Evolutionary conservation across 2,797 vertebrate species (phyloP).

Genomic region (Novumbra hubbsi): DNA sequence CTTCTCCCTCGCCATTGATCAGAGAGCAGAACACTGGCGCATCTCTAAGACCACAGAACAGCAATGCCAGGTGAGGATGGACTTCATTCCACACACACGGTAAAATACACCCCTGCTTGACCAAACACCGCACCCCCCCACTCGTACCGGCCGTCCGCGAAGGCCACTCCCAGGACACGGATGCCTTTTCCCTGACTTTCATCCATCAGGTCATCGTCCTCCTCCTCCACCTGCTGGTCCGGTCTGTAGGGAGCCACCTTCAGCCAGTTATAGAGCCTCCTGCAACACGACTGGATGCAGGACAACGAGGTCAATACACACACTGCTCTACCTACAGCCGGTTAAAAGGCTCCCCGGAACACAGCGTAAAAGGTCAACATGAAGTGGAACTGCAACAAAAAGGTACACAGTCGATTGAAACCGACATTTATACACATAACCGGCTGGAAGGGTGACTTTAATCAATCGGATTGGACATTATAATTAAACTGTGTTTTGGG

Average conservation of each 20-base stretch:
- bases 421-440: background rate
- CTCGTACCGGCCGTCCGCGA: slow-evolving; percentile 84
- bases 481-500: no score
- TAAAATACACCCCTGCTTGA: background rate
- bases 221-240: slow-evolving; percentile 96
- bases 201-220: slow-evolving; percentile 98
- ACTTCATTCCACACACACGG: background rate
- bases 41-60: slow-evolving; percentile 74
- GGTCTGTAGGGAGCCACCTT: slow-evolving; percentile 94
- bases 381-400: background rate
- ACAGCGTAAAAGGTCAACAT: background rate
- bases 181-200: slow-evolving; percentile 96
- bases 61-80: background rate
- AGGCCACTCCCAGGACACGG: slow-evolving; percentile 91
- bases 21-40: slow-evolving; percentile 96
- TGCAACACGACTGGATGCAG: slow-evolving; percentile 85
- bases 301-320: background rate
- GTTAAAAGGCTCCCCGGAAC: background rate
- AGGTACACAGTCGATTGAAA: background rate
- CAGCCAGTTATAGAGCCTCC: slow-evolving; percentile 95
- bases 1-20: slow-evolving; percentile 96
- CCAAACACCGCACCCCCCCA: background rate
- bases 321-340: background rate
- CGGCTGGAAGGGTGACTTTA: no score
- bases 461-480: background rate